Conservation (phyloP, 2,113 vertebrate species). For the Daphoenositta chrysoptera region DNA sequence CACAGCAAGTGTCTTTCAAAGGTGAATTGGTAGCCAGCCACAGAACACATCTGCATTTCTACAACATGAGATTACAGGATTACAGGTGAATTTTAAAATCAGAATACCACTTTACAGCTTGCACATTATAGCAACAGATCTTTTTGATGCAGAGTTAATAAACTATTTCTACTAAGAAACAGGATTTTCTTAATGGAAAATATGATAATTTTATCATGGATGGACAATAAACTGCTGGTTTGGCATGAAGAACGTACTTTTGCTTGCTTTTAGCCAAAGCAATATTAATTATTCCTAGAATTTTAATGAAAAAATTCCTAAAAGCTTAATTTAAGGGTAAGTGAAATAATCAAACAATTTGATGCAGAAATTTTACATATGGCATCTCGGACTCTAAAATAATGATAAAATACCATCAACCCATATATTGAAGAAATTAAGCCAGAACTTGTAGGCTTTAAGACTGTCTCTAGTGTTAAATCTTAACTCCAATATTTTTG, state of each 20-base stretch:
- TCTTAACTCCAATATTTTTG: neutral
- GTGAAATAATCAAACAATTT: neutral
- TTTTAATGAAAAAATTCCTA: neutral
- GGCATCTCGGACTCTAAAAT: neutral
- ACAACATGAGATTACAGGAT: neutral
- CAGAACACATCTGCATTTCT: neutral
- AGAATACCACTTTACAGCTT: neutral
- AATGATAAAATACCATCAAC: neutral
- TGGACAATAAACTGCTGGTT: neutral
- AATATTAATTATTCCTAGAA: neutral
- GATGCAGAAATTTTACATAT: neutral
- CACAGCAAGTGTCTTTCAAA: neutral
- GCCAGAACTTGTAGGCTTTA: neutral
- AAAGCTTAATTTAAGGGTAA: neutral
- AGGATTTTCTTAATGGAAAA: neutral
- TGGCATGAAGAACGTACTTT: neutral
- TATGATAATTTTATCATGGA: neutral
- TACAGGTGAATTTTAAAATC: neutral
- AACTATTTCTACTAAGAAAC: neutral
- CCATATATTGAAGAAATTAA: neutral
- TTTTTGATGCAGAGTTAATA: neutral
- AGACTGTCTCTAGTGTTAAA: neutral
- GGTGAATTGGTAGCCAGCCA: neutral
- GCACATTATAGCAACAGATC: neutral
- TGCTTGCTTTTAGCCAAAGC: neutral